Conservation (phyloP, 2,797 vertebrate genomes). For the Prunella strophiata region DNA sequence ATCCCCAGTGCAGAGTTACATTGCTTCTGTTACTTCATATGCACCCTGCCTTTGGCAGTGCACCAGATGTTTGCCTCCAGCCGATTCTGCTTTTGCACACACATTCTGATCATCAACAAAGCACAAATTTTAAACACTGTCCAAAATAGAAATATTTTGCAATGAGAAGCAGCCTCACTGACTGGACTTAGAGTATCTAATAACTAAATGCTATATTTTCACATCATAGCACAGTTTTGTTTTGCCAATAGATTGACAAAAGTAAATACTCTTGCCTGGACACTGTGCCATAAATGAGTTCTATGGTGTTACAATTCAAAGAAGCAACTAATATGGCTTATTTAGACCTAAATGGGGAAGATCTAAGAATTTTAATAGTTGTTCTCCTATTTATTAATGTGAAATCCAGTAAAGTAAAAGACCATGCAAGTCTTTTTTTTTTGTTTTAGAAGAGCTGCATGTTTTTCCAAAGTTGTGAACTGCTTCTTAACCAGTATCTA, state of each 20-base stretch:
- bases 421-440: not conserved
- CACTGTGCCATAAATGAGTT: not conserved
- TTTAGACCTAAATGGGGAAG: not conserved
- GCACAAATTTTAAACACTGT: not conserved
- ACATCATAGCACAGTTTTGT: not conserved
- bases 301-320: not conserved
- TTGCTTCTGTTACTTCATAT: not conserved
- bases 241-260: not conserved
- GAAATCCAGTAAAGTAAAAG: not conserved
- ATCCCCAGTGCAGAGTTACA: not conserved
- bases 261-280: not conserved
- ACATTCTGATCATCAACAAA: not conserved
- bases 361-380: not conserved
- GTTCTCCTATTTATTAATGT: not conserved
- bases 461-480: not conserved
- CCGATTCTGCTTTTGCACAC: not conserved
- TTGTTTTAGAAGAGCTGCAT: not conserved
- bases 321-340: not conserved
- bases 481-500: not conserved
- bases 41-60: not conserved
- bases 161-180: not conserved
- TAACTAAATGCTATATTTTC: not conserved
- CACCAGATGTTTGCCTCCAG: slow-evolving; percentile 15
- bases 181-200: not conserved
- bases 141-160: slow-evolving; percentile 6